A percentile compares a stretch with the other conserved stretches of the same genome.
Conservation (phyloP, 1,140 invertebrate genomes). For the Macrostomum lignano region DNA sequence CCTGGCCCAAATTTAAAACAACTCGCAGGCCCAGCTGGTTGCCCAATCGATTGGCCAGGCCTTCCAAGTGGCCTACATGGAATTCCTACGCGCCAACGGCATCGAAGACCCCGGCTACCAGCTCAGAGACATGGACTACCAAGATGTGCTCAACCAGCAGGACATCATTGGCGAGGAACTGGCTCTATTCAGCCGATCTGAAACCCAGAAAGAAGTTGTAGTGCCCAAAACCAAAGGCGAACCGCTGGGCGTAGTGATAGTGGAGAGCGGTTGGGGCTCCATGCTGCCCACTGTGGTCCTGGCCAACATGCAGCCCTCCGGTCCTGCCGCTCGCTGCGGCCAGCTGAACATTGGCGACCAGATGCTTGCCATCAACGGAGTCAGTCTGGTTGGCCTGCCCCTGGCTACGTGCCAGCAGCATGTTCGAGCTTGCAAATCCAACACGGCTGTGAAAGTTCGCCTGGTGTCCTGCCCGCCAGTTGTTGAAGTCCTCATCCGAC, state of each 20-base stretch:
- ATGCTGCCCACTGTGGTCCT: constrained; percentile 97
- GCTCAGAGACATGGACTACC: constrained; percentile 92
- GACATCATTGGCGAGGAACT: constrained; percentile 96
- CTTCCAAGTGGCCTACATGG: constrained; percentile 98
- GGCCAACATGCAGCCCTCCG: constrained; percentile 73
- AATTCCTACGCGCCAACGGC: constrained; percentile 94
- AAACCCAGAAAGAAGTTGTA: constrained; percentile 76
- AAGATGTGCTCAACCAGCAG: constrained; percentile 94
- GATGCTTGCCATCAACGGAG: constrained; percentile 94
- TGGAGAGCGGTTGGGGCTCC: constrained; percentile 96
- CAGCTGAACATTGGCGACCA: constrained; percentile 97
- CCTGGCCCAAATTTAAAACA: background rate
- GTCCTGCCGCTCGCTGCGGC: constrained; percentile 72
- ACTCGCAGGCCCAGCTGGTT: constrained; percentile 60
- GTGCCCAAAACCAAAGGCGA: constrained; percentile 77
- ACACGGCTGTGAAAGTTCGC: constrained; percentile 86
- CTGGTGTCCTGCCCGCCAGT: constrained; percentile 95
- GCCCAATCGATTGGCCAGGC: constrained; percentile 97
- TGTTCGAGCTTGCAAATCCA: constrained; percentile 63
- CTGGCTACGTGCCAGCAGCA: constrained; percentile 89
- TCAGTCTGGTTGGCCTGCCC: constrained; percentile 80
- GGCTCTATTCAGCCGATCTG: constrained; percentile 98
- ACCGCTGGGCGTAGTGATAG: constrained; percentile 84
- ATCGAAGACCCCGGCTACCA: constrained; percentile 96
- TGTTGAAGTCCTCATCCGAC: constrained; percentile 95